Evolutionary conservation across 2,113 vertebrate species (phyloP).

Genomic region (Crotophaga sulcirostris): DNA sequence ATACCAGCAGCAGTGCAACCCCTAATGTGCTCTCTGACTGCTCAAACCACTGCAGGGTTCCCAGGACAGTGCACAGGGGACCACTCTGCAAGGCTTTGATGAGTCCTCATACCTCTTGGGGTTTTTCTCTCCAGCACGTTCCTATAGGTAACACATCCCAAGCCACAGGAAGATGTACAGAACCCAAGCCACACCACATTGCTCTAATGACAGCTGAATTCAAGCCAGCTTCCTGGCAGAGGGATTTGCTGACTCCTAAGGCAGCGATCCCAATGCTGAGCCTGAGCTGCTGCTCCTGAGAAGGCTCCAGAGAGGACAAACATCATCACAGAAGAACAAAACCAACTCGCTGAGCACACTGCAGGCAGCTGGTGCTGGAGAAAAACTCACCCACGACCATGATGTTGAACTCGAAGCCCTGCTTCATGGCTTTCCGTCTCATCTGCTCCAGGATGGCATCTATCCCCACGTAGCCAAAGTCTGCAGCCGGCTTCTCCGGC

Average conservation of each 20-base stretch:
- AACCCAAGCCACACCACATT: rapidly evolving
- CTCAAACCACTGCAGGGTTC: not conserved
- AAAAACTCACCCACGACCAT: conserved; percentile 94
- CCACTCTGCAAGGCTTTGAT: not conserved
- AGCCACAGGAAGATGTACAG: rapidly evolving
- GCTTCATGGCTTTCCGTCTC: conserved; percentile 98
- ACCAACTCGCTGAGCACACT: not conserved
- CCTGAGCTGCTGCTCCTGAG: not conserved
- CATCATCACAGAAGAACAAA: rapidly evolving
- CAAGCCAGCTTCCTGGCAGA: not conserved
- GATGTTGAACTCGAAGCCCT: conserved; percentile 98
- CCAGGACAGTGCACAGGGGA: not conserved
- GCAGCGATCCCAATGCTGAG: not conserved
- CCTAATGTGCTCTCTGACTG: not conserved
- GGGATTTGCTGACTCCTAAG: not conserved
- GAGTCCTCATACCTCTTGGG: rapidly evolving
- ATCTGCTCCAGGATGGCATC: conserved; percentile 98
- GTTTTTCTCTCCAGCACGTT: rapidly evolving
- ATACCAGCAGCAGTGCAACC: not conserved
- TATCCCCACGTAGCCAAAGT: conserved; percentile 95
- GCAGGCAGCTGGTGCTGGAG: rapidly evolving
- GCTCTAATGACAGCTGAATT: not conserved
- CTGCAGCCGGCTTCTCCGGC: conserved; percentile 80
- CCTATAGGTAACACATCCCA: rapidly evolving
- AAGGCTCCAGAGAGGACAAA: not conserved